Base-by-base conservation (phyloP, 2,113 vertebrate genomes). In the Argyrosomus japonicus region DNA sequence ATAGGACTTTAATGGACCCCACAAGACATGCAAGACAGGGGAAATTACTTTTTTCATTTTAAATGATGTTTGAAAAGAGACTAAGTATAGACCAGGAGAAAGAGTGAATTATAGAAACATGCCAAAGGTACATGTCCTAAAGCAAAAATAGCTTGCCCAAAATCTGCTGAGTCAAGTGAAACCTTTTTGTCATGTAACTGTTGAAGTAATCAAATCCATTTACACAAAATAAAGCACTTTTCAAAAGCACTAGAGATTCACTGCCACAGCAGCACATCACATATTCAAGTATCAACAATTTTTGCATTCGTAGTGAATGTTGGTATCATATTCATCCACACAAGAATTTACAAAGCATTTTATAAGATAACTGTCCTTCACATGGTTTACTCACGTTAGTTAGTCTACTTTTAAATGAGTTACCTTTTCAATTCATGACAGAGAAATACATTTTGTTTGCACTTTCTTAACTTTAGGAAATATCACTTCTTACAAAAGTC, bases 401-500 rank as follows among this genome's bases (percentile, higher is more conserved):
- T 19, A 23, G 29, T 17, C 15, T 54, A 2, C n/a, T 32, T 43
- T 45, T 56, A n/a, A 29, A 6, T 21, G 21, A 14, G 65, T 56
- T 45, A 17, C 50, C n/a, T 76, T 75, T 36, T 23, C 27, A 18
- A 63, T 63, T 62, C n/a, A 23, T 63, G 58, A 74, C 18, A 63
- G 47, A 51, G 27, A 4, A 51, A 62, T 50, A 3, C 6, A 48
- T 50, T 74, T 29, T 7, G 19, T 48, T 32, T 32, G 32, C 32
- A 56, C 50, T 53, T n/a, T 21, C 18, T 54, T 14, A 54, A 23
- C 32, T 32, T 54, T 70, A 56, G 56, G 29, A 56, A 23, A 40
- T 23, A 40, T 36, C 57, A 63, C 21, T 40, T 23, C 27, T 21
- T n/a, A 61, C 18, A 50, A 32, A 74, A 29, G 57, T 1, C 27